Evolutionary conservation across 1,140 invertebrate species (phyloP), one percentile per base, ranked within the genome.

Genomic region (Littorina saxatilis): DNA sequence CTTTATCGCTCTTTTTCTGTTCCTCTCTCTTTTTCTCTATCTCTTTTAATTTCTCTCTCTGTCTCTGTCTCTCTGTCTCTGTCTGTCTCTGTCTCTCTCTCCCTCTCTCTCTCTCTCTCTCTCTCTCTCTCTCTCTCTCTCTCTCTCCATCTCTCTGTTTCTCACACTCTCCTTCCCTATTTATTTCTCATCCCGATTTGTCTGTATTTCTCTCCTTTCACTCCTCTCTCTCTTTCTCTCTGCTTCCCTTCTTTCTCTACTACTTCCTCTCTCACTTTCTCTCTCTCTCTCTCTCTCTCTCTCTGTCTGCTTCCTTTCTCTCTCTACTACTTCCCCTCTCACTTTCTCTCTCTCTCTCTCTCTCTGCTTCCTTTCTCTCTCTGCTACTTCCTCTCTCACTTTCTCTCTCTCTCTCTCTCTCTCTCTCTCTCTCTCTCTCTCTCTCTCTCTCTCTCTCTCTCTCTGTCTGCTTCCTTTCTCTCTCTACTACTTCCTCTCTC

Each of bases 361-460:
- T n/a, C 37, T 50, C 23, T 58, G 11, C 29, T 81, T 76, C 13
- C 37, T 81, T 35, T 39, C 29, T 78, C 39, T 17, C 50, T n/a
- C 32, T 50, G 50, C 78, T 81, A 13, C 32, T 72, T 47, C 32
- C 40, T 39, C 39, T 81, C n/a, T n/a, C n/a, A n/a, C n/a, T n/a
- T n/a, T n/a, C n/a, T n/a, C n/a, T n/a, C n/a, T n/a, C n/a, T n/a
- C 23, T 50, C 47, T 81, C 35, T 75, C 47, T 81, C 20, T 78
- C 35, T 76, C 20, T 73, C 35, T 75, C 40, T 32, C 37, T 29
- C 23, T 47, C 61, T 75, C 43, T 47, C 15, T 50, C 32, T 73
- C 50, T 78, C 27, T 23, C 37, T 78, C n/a, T 50, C 23, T 37
- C 11, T 13, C 35, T 74, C 66, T 17, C 39, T 80, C n/a, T 78